Percentiles rank a stretch among this genome's conserved stretches.
These are phyloP conservation scores for Prietella phreatophila DNA, from an alignment of 2,113 vertebrate genomes.

Conservation along the genomic window DNA sequence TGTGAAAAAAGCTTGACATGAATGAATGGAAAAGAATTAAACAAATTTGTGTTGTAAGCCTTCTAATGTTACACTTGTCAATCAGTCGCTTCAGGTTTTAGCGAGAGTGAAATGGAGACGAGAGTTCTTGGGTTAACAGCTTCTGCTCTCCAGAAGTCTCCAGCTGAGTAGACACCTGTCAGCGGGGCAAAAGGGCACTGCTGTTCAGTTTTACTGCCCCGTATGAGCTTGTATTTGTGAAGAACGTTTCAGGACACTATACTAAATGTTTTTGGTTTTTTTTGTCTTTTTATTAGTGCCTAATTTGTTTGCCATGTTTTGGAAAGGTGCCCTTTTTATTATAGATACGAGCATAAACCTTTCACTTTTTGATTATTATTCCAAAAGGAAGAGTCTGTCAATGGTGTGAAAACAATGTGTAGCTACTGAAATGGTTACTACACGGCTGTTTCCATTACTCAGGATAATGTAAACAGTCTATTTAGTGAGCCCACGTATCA, in stretches of 20 bases:
- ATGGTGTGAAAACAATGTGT: not conserved
- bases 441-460: not conserved
- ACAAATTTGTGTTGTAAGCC: constrained; percentile 65
- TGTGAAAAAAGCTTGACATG: constrained; percentile 51
- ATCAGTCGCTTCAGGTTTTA: not conserved
- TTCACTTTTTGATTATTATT: not conserved
- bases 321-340: no score
- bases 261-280: no score
- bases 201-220: not conserved
- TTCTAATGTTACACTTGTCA: constrained; percentile 10
- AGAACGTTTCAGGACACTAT: not conserved
- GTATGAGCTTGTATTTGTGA: not conserved
- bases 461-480: not conserved
- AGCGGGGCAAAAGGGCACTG: constrained; percentile 12
- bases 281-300: not conserved
- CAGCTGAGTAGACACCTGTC: constrained; percentile 30
- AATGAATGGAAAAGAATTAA: constrained; percentile 52
- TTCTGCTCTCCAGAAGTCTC: constrained; percentile 19
- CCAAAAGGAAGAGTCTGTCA: not conserved
- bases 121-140: constrained; percentile 20
- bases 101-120: constrained; percentile 23
- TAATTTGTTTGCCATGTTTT: not conserved
- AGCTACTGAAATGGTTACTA: not conserved
- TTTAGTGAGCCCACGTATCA: not conserved
- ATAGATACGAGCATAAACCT: not conserved